Evolutionary conservation across 2,113 vertebrate genomes (phyloP).

Genomic region (Australoheros scitulus): DNA sequence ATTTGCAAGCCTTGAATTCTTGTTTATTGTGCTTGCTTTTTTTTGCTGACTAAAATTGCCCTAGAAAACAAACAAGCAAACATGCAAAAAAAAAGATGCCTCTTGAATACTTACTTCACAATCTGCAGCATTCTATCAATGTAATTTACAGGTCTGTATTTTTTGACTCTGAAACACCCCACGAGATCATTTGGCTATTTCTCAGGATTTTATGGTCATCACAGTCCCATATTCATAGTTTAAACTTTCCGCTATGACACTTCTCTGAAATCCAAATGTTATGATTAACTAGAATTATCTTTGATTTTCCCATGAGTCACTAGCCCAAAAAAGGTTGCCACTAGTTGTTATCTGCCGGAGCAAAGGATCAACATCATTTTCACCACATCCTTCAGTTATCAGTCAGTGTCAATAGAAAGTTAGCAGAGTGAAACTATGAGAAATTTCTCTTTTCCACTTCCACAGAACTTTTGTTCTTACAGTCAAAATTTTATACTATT

Average conservation of each 20-base stretch:
- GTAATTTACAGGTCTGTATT: neutral
- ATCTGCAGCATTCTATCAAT: neutral
- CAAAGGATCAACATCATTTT: neutral
- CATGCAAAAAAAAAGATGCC: no score
- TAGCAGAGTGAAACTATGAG: neutral
- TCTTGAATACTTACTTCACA: neutral
- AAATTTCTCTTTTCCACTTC: neutral
- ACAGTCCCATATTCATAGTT: neutral
- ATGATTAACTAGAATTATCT: neutral
- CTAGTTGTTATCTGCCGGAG: neutral
- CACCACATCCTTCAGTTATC: neutral
- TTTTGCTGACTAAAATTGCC: neutral
- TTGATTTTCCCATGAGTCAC: conserved; percentile 14
- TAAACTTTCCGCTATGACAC: conserved; percentile 6
- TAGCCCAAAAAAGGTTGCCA: neutral
- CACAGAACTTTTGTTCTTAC: neutral
- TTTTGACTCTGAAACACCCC: neutral
- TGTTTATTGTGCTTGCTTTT: neutral
- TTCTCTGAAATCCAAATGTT: conserved; percentile 5
- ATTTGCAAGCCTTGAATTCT: no score
- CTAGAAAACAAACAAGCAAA: no score
- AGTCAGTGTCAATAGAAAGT: neutral
- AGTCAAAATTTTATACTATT: neutral
- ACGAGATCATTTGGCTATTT: neutral
- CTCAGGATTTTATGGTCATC: neutral